Conservation (phyloP, 2,797 vertebrate genomes). For the Carcharodon carcharias region DNA sequence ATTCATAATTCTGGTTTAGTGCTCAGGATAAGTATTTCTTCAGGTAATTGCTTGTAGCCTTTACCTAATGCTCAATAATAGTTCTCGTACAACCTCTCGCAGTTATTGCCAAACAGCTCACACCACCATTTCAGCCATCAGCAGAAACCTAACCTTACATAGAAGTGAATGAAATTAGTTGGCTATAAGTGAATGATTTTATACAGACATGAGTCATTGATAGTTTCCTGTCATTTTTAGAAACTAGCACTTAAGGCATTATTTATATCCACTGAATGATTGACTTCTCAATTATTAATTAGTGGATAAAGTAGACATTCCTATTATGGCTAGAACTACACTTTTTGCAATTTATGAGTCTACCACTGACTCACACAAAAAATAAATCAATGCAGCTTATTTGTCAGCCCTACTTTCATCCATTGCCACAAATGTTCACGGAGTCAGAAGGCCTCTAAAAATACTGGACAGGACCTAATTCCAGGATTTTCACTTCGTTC, state of each 20-base stretch:
- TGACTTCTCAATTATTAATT: background rate
- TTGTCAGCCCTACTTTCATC: background rate
- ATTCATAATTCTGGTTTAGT: background rate
- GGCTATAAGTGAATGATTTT: background rate
- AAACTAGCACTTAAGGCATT: background rate
- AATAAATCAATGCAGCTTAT: background rate
- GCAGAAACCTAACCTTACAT: background rate
- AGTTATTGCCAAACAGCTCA: background rate
- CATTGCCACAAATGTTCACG: background rate
- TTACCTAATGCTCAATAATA: background rate
- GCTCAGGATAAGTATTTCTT: background rate
- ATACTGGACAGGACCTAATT: too few species aligned
- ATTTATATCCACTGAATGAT: background rate
- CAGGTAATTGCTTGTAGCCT: background rate
- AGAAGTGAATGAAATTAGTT: background rate
- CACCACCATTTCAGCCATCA: background rate
- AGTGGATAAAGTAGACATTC: background rate
- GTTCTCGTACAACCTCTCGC: background rate
- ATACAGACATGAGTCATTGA: background rate
- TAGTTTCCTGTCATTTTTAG: background rate
- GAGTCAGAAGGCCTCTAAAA: too few species aligned
- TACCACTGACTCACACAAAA: background rate
- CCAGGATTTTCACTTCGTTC: too few species aligned
- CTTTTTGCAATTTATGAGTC: background rate
- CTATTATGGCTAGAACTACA: background rate